Conservation (phyloP, 2,797 vertebrate species). For the Synanceia verrucosa region DNA sequence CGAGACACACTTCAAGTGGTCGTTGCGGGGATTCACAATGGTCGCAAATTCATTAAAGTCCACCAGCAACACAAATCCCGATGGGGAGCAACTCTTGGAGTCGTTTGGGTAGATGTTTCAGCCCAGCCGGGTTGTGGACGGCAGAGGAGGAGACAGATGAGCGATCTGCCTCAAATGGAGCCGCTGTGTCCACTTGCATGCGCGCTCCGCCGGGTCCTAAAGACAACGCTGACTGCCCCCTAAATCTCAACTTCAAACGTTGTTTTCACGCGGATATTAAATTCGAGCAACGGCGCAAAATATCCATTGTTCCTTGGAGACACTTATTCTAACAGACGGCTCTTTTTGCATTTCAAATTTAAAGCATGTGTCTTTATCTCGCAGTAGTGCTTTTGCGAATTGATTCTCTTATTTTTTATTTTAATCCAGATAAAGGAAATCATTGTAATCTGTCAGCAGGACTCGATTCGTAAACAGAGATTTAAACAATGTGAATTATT, state of each 20-base stretch:
- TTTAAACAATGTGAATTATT: neutral
- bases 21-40: constrained; percentile 21
- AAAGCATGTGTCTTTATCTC: neutral
- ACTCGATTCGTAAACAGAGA: neutral
- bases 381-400: neutral
- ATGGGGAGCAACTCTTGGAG: constrained; percentile 2
- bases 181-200: constrained; percentile 79
- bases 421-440: neutral
- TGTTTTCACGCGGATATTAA: constrained; percentile 1
- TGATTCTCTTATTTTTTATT: neutral
- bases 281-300: neutral
- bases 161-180: constrained; percentile 83
- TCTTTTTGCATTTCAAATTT: too few species aligned
- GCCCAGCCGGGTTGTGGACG: constrained; percentile 41
- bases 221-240: constrained; percentile 54
- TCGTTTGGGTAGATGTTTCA: constrained; percentile 27
- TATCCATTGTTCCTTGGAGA: neutral
- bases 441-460: rapidly evolving
- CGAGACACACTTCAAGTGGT: constrained; percentile 19
- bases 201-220: constrained; percentile 90
- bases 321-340: neutral
- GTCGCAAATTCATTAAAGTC: constrained; percentile 37
- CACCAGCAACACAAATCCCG: constrained; percentile 35
- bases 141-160: constrained; percentile 73
- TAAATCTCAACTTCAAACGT: constrained; percentile 23